Conservation (phyloP, 92 coral and sea anemone species). For the Siderastrea siderea region DNA sequence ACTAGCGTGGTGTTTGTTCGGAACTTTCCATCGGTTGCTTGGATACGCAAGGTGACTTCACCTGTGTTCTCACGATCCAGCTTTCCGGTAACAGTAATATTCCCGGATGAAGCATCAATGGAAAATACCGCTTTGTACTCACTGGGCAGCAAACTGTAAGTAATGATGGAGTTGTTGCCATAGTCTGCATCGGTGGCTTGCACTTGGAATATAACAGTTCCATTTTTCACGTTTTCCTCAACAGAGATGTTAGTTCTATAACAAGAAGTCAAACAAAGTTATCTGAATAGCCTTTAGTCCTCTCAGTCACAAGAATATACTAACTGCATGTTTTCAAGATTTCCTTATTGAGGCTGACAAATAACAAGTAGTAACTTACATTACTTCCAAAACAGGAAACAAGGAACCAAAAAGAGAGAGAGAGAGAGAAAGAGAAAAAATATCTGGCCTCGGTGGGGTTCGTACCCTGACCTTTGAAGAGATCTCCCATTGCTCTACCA, state of each 20-base stretch:
- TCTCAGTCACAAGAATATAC: neutral
- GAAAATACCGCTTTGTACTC: constrained; percentile 3
- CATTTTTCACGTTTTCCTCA: constrained; percentile 21
- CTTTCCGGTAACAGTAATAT: neutral
- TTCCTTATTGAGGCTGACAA: neutral
- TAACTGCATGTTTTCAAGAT: neutral
- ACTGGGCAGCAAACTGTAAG: constrained; percentile 30
- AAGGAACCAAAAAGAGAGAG: too few relatives aligned
- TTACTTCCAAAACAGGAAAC: too few relatives aligned
- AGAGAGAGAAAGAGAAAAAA: too few relatives aligned
- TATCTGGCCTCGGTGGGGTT: too few relatives aligned
- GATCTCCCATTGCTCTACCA: too few relatives aligned
- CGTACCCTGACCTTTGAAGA: too few relatives aligned
- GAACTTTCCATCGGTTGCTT: neutral
- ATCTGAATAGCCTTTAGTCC: neutral
- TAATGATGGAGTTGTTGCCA: constrained; percentile 21
- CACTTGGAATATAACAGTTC: constrained; percentile 27
- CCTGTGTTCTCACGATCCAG: neutral
- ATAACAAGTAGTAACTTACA: too few relatives aligned
- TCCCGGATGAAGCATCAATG: neutral
- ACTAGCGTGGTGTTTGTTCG: neutral
- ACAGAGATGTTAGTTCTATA: neutral
- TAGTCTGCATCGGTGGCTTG: constrained; percentile 43
- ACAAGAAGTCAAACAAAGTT: neutral
- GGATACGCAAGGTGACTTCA: neutral